Conservation (phyloP, 2,113 vertebrate genomes). For the Catharus minimus region DNA sequence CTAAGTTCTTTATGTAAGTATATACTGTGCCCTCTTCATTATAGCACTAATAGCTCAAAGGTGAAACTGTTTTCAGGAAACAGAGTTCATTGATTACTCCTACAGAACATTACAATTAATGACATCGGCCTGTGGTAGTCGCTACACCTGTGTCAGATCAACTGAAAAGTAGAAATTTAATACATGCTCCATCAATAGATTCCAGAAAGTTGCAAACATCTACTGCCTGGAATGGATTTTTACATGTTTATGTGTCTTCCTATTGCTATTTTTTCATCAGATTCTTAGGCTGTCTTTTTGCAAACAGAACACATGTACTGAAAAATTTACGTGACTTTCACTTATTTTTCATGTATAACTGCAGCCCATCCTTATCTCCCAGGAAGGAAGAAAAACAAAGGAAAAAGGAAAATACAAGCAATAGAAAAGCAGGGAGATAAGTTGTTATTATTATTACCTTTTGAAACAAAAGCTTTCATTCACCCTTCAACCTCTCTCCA, state of each 20-base stretch:
- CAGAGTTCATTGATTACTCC: constrained; percentile 27
- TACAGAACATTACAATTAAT: constrained; percentile 40
- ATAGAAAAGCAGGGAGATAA: not conserved
- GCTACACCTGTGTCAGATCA: constrained; percentile 1
- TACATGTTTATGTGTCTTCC: not conserved
- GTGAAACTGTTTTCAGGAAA: constrained; percentile 36
- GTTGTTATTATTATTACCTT: constrained; percentile 50
- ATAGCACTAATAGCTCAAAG: not conserved
- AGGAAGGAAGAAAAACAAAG: constrained; percentile 1
- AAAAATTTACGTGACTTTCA: not conserved
- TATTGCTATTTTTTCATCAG: not conserved
- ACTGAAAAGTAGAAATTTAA: constrained; percentile 8
- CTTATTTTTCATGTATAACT: constrained; percentile 18
- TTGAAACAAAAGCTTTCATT: constrained; percentile 55
- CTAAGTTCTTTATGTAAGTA: constrained; percentile 28
- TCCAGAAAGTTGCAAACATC: not conserved
- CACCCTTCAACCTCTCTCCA: constrained; percentile 22
- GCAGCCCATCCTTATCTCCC: not conserved
- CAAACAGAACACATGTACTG: not conserved
- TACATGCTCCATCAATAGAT: not conserved
- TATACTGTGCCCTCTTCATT: constrained; percentile 3
- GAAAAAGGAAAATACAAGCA: not conserved
- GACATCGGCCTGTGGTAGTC: not conserved
- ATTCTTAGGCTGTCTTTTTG: not conserved
- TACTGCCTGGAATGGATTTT: not conserved